phyloP scores from a whole-genome alignment of 2,888 invertebrate genomes.

The Sinodicranocentrus sp. region DNA sequence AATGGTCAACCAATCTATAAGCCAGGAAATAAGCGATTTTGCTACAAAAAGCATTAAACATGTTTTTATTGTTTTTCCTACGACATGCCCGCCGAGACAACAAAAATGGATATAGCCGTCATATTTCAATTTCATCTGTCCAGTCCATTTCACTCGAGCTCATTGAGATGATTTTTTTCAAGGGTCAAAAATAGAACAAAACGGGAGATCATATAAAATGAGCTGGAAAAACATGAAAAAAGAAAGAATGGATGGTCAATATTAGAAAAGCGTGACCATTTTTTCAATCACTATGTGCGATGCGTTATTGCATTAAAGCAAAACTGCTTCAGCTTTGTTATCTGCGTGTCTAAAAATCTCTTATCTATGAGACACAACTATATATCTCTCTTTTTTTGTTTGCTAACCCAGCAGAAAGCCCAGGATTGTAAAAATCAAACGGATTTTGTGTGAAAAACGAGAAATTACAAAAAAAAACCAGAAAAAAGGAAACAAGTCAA shows the following conservation, averaged over 20 bases:
- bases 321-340: not conserved
- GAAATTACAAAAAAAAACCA: constrained; percentile 39
- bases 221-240: constrained; percentile 2
- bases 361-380: not conserved
- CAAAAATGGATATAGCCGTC: constrained; percentile 41
- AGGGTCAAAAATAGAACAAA: constrained; percentile 76
- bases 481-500: constrained; percentile 24
- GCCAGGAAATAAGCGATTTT: not conserved
- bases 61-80: constrained; percentile 31
- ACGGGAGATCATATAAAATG: constrained; percentile 37
- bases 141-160: constrained; percentile 59
- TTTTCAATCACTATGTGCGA: constrained; percentile 28
- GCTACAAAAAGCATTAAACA: not conserved
- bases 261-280: constrained; percentile 46
- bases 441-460: constrained; percentile 16
- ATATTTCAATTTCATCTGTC: constrained; percentile 76
- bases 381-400: not conserved
- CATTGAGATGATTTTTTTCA: constrained; percentile 43
- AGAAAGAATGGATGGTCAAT: no score
- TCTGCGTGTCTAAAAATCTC: not conserved
- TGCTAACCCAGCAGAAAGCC: constrained; percentile 8
- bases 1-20: not conserved
- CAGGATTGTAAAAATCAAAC: not conserved
- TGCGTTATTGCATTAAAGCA: not conserved
- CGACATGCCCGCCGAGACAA: not conserved